A percentile compares a stretch with the other conserved stretches of the same genome.
Evolutionary conservation across 2,113 vertebrate species (phyloP).

Genomic region (Anhinga anhinga): DNA sequence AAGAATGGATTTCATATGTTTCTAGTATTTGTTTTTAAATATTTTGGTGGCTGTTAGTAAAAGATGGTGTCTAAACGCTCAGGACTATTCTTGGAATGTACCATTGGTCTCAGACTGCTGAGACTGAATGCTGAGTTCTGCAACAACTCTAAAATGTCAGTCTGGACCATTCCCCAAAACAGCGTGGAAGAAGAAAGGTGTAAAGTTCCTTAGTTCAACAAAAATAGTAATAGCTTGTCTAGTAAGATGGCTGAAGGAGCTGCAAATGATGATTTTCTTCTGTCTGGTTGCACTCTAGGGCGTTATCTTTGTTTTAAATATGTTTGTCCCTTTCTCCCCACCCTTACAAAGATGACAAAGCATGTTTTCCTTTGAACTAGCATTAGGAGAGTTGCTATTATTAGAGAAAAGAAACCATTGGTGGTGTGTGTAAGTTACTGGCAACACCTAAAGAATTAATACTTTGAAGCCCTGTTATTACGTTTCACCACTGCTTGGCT

Average conservation of each 20-base stretch:
- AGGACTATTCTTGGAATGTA: neutral
- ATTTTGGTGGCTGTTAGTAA: neutral
- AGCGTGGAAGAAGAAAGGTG: neutral
- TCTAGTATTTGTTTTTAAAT: neutral
- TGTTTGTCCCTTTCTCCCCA: neutral
- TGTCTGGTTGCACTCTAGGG: neutral
- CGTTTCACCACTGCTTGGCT: neutral
- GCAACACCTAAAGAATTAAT: neutral
- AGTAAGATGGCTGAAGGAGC: neutral
- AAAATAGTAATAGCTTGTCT: neutral
- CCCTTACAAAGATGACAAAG: conserved; percentile 43
- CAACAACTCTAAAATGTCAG: neutral
- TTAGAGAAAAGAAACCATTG: neutral
- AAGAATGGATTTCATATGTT: neutral
- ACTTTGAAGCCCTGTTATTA: neutral
- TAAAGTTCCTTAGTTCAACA: neutral
- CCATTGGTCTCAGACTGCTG: neutral
- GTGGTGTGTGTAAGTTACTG: neutral
- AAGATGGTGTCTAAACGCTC: neutral
- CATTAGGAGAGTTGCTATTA: neutral
- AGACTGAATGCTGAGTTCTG: neutral
- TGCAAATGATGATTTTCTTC: neutral
- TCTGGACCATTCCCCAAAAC: neutral
- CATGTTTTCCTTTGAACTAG: neutral
- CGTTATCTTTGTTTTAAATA: conserved; percentile 13